A percentile compares a stretch with the other conserved stretches of the same genome.
Conservation (phyloP, 2,888 invertebrate genomes). For the Euproctis similis region DNA sequence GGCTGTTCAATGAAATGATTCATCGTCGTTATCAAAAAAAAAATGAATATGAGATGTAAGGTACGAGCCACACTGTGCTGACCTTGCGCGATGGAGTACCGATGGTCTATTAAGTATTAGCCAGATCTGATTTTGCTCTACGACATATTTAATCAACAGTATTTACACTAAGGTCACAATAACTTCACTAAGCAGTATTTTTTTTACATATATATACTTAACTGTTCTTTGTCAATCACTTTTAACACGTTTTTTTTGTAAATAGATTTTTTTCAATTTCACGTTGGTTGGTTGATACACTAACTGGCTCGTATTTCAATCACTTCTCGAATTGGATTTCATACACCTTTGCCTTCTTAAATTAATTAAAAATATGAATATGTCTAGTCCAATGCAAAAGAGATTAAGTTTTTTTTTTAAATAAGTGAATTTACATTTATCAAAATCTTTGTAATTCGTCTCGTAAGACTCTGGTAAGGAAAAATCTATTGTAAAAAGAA, state of each 20-base stretch:
- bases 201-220: constrained; percentile 63
- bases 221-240: too few relatives aligned
- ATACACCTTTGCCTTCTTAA: constrained; percentile 72
- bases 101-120: constrained; percentile 47
- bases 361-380: constrained; percentile 55
- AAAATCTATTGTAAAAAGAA: constrained; percentile 47
- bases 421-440: constrained; percentile 53
- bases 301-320: constrained; percentile 38
- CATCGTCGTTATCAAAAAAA: too few relatives aligned
- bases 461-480: constrained; percentile 45
- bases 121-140: constrained; percentile 60
- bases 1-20: constrained; percentile 42
- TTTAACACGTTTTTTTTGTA: constrained; percentile 57
- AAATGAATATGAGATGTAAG: too few relatives aligned
- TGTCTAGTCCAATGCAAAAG: constrained; percentile 74
- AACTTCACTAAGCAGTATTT: constrained; percentile 62
- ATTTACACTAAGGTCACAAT: constrained; percentile 60
- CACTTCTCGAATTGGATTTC: constrained; percentile 59
- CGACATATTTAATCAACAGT: constrained; percentile 51
- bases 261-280: constrained; percentile 45
- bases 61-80: constrained; percentile 42
- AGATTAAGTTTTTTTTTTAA: constrained; percentile 66
- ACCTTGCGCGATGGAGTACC: constrained; percentile 16
- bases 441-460: constrained; percentile 32
- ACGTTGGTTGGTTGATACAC: constrained; percentile 34